A percentile compares a stretch with the other conserved stretches of the same genome.
Conservation (phyloP, 1,140 invertebrate genomes). For the Trichogramma pretiosum region DNA sequence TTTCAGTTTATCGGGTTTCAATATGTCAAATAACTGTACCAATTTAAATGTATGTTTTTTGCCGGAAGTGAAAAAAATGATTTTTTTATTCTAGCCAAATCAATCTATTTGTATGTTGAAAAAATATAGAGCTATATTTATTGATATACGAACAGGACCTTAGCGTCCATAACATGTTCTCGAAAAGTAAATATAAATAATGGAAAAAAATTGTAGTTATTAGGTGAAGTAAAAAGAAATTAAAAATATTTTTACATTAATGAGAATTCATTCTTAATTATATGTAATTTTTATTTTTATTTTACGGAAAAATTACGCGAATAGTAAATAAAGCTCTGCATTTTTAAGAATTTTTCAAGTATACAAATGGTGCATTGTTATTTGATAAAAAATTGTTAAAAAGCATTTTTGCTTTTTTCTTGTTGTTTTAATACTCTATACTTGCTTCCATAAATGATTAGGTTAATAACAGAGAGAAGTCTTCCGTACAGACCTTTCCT, state of each 20-base stretch:
- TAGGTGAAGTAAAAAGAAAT: too few relatives aligned
- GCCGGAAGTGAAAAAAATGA: background rate
- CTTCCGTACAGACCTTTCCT: slow-evolving; percentile 4
- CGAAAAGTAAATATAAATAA: too few relatives aligned
- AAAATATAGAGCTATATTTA: too few relatives aligned
- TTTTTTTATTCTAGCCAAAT: background rate
- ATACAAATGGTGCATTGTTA: background rate
- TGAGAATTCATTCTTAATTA: too few relatives aligned
- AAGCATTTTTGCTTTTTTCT: background rate
- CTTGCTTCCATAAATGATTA: background rate
- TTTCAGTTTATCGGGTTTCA: slow-evolving; percentile 13
- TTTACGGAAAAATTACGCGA: background rate
- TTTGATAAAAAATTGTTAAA: background rate
- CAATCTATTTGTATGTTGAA: background rate
- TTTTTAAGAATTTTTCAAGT: background rate
- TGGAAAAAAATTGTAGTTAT: too few relatives aligned
- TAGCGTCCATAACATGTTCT: too few relatives aligned
- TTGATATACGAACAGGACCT: too few relatives aligned
- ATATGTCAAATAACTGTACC: background rate
- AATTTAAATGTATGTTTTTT: slow-evolving; percentile 5
- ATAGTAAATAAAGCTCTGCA: background rate
- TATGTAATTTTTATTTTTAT: too few relatives aligned
- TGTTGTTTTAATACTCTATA: background rate
- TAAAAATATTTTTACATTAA: too few relatives aligned
- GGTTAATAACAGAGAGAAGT: background rate